Evolutionary conservation across 1,140 invertebrate genomes (phyloP).

Genomic region (Trichogramma pretiosum): DNA sequence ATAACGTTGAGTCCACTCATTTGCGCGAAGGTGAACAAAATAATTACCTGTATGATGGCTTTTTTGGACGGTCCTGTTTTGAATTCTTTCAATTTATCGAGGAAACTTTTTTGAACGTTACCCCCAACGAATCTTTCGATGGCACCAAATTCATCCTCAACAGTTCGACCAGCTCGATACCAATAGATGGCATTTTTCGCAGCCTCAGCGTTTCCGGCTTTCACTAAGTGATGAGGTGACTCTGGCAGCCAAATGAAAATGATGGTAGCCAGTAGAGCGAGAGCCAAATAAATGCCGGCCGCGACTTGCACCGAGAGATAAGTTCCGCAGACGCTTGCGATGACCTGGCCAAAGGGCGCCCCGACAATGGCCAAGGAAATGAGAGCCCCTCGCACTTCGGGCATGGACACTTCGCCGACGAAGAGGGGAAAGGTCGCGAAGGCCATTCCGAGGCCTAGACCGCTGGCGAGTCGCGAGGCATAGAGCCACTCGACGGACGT

Average conservation of each 20-base stretch:
- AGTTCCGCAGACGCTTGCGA: conserved; percentile 58
- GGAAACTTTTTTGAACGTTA: neutral
- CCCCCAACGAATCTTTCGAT: conserved; percentile 14
- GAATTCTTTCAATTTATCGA: conserved; percentile 8
- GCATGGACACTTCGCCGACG: conserved; percentile 54
- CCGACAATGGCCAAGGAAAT: conserved; percentile 51
- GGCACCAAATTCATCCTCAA: conserved; percentile 8
- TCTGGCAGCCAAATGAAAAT: conserved; percentile 61
- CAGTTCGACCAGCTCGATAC: conserved; percentile 12
- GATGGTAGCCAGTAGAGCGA: conserved; percentile 64
- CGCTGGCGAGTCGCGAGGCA: conserved; percentile 47
- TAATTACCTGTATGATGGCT: conserved; percentile 53
- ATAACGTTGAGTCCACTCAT: conserved; percentile 67
- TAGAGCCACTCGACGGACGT: conserved; percentile 46
- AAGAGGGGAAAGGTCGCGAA: conserved; percentile 60
- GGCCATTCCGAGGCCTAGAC: conserved; percentile 57
- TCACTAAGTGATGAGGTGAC: conserved; percentile 58
- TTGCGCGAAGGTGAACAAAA: conserved; percentile 64
- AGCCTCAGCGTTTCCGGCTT: conserved; percentile 45
- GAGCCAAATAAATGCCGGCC: conserved; percentile 51
- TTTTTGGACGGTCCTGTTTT: conserved; percentile 34
- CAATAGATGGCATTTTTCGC: conserved; percentile 45
- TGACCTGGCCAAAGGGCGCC: conserved; percentile 55
- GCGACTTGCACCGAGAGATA: conserved; percentile 49
- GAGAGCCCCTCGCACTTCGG: conserved; percentile 54